Conservation (phyloP, 2,113 vertebrate genomes). For the Orthonyx spaldingii region DNA sequence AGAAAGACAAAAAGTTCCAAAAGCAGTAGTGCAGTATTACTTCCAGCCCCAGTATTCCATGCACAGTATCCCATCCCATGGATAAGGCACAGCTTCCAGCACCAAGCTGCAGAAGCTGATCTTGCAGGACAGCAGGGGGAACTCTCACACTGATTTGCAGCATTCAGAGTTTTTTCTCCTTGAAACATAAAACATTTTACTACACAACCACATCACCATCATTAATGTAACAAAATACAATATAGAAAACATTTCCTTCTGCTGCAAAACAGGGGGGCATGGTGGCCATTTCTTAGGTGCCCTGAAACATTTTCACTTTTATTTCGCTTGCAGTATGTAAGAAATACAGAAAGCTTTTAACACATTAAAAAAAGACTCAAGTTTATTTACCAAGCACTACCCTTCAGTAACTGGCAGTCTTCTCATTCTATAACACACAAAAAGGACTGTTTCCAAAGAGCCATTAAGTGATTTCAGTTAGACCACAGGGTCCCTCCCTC, state of each 20-base stretch:
- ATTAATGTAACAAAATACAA: not conserved
- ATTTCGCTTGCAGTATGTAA: not conserved
- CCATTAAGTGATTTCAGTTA: not conserved
- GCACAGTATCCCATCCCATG: not conserved
- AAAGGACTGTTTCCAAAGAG: not conserved
- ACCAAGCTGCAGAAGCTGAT: not conserved
- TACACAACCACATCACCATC: not conserved
- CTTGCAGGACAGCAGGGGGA: conserved; percentile 69
- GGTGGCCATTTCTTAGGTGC: not conserved
- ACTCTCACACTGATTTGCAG: conserved; percentile 57
- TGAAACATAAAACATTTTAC: not conserved
- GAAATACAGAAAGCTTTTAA: not conserved
- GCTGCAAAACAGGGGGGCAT: rapidly evolving
- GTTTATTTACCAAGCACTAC: not conserved
- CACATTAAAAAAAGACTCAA: not conserved
- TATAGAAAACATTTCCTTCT: not conserved
- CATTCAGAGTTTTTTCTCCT: not conserved
- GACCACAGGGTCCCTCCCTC: not conserved
- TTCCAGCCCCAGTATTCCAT: not conserved
- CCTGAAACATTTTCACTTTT: not conserved
- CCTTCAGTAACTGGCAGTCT: not conserved
- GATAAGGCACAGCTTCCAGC: not conserved
- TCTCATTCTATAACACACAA: not conserved
- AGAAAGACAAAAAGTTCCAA: not conserved
- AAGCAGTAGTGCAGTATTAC: not conserved